Conservation (phyloP, 1,140 invertebrate genomes). For the Drosophila pallidifrons region DNA sequence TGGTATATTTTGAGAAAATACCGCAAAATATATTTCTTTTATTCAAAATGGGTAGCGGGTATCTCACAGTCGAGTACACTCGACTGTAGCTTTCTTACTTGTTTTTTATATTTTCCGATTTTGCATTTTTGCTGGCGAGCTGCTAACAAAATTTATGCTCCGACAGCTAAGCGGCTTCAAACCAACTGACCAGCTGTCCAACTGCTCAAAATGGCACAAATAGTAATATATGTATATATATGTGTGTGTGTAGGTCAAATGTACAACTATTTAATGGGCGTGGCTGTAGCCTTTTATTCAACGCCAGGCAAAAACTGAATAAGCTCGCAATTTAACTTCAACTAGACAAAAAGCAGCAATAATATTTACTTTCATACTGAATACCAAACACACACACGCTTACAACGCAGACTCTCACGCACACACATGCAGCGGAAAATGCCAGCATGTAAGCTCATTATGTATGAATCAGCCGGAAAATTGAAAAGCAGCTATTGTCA, state of each 20-base stretch:
- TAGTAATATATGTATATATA: not conserved
- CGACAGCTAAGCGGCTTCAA: conserved; percentile 42
- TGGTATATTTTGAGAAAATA: no score
- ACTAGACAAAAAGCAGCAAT: not conserved
- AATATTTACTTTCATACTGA: not conserved
- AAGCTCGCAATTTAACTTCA: conserved; percentile 26
- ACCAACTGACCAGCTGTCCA: conserved; percentile 17
- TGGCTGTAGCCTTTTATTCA: not conserved
- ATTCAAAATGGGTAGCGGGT: no score
- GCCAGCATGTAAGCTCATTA: conserved; percentile 16
- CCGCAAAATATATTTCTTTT: no score
- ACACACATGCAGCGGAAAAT: not conserved
- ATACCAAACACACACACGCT: conserved; percentile 5
- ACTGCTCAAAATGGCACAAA: conserved; percentile 7
- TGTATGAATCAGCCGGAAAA: conserved; percentile 13
- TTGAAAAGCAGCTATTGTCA: conserved; percentile 16
- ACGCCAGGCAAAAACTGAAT: conserved; percentile 2
- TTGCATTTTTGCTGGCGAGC: conserved; percentile 15
- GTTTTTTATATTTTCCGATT: conserved; percentile 35
- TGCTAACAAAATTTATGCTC: conserved; percentile 41
- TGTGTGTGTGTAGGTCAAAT: conserved; percentile 6
- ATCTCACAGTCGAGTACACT: no score
- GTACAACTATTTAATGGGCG: conserved; percentile 10
- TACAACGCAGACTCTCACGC: no score
- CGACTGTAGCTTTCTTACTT: no score